Base-by-base conservation (phyloP, 2,888 invertebrate genomes). In the Drosophila neutralis region DNA sequence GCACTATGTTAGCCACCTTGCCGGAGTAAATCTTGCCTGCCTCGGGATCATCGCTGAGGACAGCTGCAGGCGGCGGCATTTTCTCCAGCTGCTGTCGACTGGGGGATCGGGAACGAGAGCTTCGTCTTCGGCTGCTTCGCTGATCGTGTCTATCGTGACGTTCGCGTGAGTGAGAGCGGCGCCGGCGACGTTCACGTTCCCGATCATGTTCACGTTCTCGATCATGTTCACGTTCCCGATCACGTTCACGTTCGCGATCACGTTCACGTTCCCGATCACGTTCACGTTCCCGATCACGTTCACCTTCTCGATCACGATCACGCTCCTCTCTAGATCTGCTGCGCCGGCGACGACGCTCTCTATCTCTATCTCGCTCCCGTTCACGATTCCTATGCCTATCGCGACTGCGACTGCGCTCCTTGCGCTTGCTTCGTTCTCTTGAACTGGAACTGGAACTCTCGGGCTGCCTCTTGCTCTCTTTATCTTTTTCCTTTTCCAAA, bases 1-100 rank as follows among this genome's bases (percentile, higher is more conserved):
- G 96, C 61, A 98, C 98, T 79, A 99, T 97, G 89, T 98, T 99
- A 0, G 98, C 97, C 0, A 99, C 98, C 93, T 97, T 97, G 0
- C 98, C 99, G 75, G 95, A 95, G 92, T 98, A 99, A 81, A 99
- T 98, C 90, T 96, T 96, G 0, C 97, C 97, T 5, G 96, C 94
- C 80, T 96, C 96, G 0, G 97, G 97, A 88, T 97, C 96, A 88
- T 96, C 95, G 66, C 95, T 95, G 81, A 96, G 93, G 6, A 89
- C 89, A 18, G 92, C 86, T 11, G 89, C 76, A 15, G 92, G 91
- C 27, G 92, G 91, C 0, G 90, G 89, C 80, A 92, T 91, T 59
- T 91, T 91, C 1, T 91, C 92, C 8, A 83, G 80, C 38, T 85
- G 78, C 0, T 90, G 82, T 58, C 91, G 92, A 15, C 92, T 72